These are phyloP conservation scores for Lepus americanus DNA, from an alignment of 2,113 vertebrate genomes.

Conservation along the genomic window DNA sequence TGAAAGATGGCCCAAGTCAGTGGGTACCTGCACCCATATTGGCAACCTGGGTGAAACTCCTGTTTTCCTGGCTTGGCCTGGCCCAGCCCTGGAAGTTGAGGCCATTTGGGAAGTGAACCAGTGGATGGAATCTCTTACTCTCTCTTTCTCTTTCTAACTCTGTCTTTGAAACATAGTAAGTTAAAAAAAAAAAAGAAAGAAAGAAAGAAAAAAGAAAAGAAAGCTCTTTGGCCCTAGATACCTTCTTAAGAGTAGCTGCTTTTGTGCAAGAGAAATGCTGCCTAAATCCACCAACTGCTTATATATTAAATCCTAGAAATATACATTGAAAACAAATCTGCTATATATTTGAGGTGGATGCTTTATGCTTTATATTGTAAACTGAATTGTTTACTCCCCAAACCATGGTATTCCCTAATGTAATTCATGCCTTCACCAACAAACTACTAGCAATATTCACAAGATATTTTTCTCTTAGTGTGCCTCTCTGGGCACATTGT, in stretches of 20 bases:
- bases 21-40: no score
- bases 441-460: not conserved
- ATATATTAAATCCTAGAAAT: conserved; percentile 2
- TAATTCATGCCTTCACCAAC: not conserved
- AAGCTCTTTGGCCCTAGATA: not conserved
- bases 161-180: no score
- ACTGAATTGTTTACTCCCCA: conserved; percentile 5
- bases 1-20: no score
- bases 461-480: not conserved
- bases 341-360: not conserved
- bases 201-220: not conserved
- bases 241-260: not conserved
- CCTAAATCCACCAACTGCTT: not conserved
- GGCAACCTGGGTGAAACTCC: no score
- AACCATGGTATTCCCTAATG: not conserved
- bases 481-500: not conserved
- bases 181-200: no score
- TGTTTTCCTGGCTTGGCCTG: no score
- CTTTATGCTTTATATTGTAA: conserved; percentile 30
- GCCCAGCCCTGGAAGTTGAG: no score
- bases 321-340: not conserved
- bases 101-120: no score
- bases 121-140: no score
- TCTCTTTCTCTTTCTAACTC: no score
- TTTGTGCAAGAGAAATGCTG: conserved; percentile 14